A percentile compares a stretch with the other conserved stretches of the same genome.
Evolutionary conservation across 1,140 invertebrate species (phyloP).

Genomic region (Pseudomyrmex flavicornis): DNA sequence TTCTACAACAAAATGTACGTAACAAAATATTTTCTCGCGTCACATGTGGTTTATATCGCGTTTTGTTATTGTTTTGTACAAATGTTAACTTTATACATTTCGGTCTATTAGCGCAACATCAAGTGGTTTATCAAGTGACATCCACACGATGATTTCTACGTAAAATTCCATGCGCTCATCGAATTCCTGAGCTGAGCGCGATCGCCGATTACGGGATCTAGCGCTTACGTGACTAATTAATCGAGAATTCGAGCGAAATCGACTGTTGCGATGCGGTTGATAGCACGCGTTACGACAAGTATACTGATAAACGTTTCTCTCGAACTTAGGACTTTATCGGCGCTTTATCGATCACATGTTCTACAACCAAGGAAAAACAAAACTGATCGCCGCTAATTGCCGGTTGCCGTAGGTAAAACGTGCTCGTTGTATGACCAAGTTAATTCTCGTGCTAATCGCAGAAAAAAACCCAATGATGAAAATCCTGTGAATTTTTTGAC

Average conservation of each 20-base stretch:
- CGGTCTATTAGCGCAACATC: background rate
- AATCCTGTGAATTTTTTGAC: background rate
- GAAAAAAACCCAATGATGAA: background rate
- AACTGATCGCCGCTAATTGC: conserved; percentile 42
- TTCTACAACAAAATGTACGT: background rate
- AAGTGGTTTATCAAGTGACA: conserved; percentile 36
- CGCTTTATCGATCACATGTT: conserved; percentile 64
- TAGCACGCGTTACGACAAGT: conserved; percentile 39
- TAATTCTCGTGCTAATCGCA: conserved; percentile 36
- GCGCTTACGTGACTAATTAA: conserved; percentile 72
- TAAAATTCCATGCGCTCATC: conserved; percentile 61
- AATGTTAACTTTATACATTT: background rate
- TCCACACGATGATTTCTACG: conserved; percentile 44
- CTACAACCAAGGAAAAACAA: conserved; percentile 13
- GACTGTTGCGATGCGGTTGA: conserved; percentile 29
- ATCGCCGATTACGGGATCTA: conserved; percentile 65
- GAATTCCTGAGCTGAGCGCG: conserved; percentile 63
- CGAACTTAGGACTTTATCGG: background rate
- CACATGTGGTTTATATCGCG: too few relatives aligned
- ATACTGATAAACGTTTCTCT: conserved; percentile 58
- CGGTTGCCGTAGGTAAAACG: background rate
- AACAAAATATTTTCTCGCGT: too few relatives aligned
- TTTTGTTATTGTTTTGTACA: background rate
- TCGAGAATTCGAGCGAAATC: conserved; percentile 70
- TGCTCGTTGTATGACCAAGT: conserved; percentile 17